Percentiles rank a stretch among this genome's conserved stretches.
These are phyloP conservation scores for Phenganax marumi DNA, from an alignment of 92 coral and sea anemone genomes.

Conservation along the genomic window DNA sequence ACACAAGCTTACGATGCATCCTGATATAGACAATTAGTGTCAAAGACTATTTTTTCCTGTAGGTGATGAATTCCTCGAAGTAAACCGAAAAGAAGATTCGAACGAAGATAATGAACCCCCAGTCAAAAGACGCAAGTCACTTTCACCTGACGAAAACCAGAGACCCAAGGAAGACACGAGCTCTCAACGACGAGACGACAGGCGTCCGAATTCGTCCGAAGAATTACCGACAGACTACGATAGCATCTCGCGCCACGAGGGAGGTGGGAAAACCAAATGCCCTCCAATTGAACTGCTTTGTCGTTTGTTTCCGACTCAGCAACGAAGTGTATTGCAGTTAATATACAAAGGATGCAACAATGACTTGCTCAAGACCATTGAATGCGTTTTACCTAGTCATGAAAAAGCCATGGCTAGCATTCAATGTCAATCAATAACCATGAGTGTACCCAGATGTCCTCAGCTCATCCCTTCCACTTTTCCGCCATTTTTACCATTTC, in stretches of 20 bases:
- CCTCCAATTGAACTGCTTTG: slow-evolving; percentile 77
- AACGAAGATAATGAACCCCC: slow-evolving; percentile 8
- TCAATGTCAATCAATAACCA: slow-evolving; percentile 11
- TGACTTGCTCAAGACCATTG: slow-evolving; percentile 77
- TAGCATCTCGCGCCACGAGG: not conserved
- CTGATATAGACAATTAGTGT: not conserved
- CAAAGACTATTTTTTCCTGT: not conserved
- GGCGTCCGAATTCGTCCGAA: slow-evolving; percentile 43
- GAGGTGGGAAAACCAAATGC: slow-evolving; percentile 22
- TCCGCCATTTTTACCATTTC: slow-evolving; percentile 31
- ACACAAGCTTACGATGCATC: not conserved
- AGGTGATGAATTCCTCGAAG: slow-evolving; percentile 4
- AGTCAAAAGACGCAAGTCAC: not conserved
- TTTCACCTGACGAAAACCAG: slow-evolving; percentile 3
- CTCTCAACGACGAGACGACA: slow-evolving; percentile 43
- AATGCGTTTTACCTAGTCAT: slow-evolving; percentile 92
- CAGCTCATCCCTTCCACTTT: slow-evolving; percentile 15
- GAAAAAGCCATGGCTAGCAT: slow-evolving; percentile 74
- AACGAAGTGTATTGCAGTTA: slow-evolving; percentile 82
- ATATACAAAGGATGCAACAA: slow-evolving; percentile 93
- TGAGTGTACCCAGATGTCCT: slow-evolving; percentile 36
- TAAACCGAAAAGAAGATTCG: slow-evolving; percentile 3
- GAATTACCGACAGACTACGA: slow-evolving; percentile 40
- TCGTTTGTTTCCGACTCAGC: slow-evolving; percentile 92
- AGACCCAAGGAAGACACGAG: slow-evolving; percentile 6